Evolutionary conservation across 2,888 invertebrate genomes (phyloP), one percentile per base, ranked within the genome.

Genomic region (Isoperla grammatica): DNA sequence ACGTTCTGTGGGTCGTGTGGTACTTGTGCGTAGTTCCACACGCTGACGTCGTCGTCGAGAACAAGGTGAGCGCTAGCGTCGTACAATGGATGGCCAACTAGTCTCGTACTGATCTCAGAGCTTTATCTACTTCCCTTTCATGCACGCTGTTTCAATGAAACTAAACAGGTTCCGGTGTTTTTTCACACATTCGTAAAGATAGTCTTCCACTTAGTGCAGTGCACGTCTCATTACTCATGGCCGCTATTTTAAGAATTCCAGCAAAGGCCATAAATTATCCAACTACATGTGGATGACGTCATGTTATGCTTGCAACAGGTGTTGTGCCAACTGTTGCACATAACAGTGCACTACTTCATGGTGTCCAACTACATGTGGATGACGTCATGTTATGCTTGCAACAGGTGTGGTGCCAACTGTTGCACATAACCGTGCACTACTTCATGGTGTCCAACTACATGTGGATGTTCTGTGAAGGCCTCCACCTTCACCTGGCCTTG

Each of bases 391-490:
- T n/a, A n/a, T n/a, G n/a, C 8, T 42, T n/a, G 9, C 13, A 71
- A 9, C 72, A 88, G 89, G 68, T 74, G 17, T 87, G 86, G 83
- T 90, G 90, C 71, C 85, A 86, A 71, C 69, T 76, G 0, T 74
- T 89, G 1, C 88, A 89, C 71, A 71, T 87, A 23, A 61, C 84
- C 1, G 80, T 83, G 0, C 83, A 86, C 69, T 90, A 89, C 71
- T 83, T 87, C 66, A 85, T 88, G 79, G 75, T 88, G 49, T 83
- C 86, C 48, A 88, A 87, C 72, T 90, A 90, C 73, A 81, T 87
- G 71, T 91, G 90, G 90, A 90, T 90, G 89, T 89, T 90, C 71
- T 86, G 86, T 69, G 89, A 89, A 71, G 87, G 87, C 0, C 75
- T 89, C 1, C 86, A 89, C 69, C 75, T 91, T 8, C 88, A 89